phyloP scores from a whole-genome alignment of 2,113 vertebrate genomes.

The Xyliphius kryptos region DNA sequence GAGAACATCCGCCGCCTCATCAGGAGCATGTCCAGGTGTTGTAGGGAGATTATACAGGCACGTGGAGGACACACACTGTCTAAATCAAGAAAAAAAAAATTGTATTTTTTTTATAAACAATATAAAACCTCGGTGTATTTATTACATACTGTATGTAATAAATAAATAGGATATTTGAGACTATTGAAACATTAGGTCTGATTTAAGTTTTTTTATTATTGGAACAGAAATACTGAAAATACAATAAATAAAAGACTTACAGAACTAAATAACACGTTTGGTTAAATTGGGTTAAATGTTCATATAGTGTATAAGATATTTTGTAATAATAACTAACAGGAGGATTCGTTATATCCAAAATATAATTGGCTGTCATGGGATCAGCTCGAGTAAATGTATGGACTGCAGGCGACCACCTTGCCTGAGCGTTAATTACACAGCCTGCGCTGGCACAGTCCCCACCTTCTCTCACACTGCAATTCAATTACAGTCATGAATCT shows the following conservation, averaged over 20 bases:
- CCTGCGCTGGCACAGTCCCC: conserved; percentile 1
- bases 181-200: too few species aligned
- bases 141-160: too few species aligned
- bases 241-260: neutral
- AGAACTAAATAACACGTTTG: conserved; percentile 15
- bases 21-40: too few species aligned
- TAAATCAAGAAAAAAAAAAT: too few species aligned
- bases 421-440: conserved; percentile 22
- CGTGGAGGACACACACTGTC: too few species aligned
- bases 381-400: conserved; percentile 15
- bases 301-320: neutral
- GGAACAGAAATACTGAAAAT: too few species aligned
- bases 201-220: too few species aligned
- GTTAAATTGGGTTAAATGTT: neutral
- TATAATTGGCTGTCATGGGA: conserved; percentile 14
- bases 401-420: conserved; percentile 25
- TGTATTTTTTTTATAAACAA: too few species aligned
- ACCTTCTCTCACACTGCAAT: conserved; percentile 9
- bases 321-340: conserved; percentile 1
- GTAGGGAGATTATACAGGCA: too few species aligned
- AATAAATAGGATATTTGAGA: too few species aligned
- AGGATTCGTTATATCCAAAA: conserved; percentile 3
- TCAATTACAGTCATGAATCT: conserved; percentile 21
- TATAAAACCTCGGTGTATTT: too few species aligned
- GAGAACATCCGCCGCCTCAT: too few species aligned